A percentile compares a stretch with the other conserved stretches of the same genome.
Conservation (phyloP, 1,140 invertebrate species). For the Probaryconus sp. region DNA sequence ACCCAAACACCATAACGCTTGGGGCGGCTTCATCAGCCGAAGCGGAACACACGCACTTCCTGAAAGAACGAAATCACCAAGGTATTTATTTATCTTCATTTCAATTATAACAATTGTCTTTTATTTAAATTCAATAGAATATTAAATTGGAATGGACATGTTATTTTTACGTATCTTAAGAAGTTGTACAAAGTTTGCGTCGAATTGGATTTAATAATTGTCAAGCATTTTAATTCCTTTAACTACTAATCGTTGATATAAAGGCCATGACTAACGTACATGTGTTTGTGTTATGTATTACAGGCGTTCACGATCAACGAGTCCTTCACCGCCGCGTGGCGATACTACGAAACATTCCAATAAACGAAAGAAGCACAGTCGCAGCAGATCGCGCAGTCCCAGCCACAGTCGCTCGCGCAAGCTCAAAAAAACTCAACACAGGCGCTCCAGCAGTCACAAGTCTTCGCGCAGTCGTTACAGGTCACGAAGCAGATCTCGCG, state of each 20-base stretch:
- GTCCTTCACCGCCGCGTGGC: constrained; percentile 68
- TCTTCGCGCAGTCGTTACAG: constrained; percentile 78
- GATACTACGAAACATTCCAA: constrained; percentile 75
- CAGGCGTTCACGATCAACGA: constrained; percentile 72
- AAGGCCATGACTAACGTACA: too few species aligned
- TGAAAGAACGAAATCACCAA: constrained; percentile 75
- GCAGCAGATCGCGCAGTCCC: constrained; percentile 79
- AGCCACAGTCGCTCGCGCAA: constrained; percentile 77
- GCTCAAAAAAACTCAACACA: constrained; percentile 73
- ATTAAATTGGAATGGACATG: too few species aligned
- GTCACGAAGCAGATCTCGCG: constrained; percentile 79
- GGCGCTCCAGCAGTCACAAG: constrained; percentile 77
- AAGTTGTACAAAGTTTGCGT: too few species aligned
- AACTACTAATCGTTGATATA: too few species aligned
- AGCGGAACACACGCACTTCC: constrained; percentile 72
- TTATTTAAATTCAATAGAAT: too few species aligned
- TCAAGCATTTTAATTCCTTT: not conserved
- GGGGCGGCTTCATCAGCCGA: constrained; percentile 82
- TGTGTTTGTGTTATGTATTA: constrained; percentile 57
- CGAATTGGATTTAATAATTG: constrained; percentile 1
- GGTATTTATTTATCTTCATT: constrained; percentile 60
- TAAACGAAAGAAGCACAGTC: constrained; percentile 78
- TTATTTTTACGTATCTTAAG: too few species aligned
- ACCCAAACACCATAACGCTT: constrained; percentile 81
- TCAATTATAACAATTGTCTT: not conserved